Evolutionary conservation across 2,888 invertebrate genomes (phyloP).

Genomic region (Leptinotarsa haldemani): DNA sequence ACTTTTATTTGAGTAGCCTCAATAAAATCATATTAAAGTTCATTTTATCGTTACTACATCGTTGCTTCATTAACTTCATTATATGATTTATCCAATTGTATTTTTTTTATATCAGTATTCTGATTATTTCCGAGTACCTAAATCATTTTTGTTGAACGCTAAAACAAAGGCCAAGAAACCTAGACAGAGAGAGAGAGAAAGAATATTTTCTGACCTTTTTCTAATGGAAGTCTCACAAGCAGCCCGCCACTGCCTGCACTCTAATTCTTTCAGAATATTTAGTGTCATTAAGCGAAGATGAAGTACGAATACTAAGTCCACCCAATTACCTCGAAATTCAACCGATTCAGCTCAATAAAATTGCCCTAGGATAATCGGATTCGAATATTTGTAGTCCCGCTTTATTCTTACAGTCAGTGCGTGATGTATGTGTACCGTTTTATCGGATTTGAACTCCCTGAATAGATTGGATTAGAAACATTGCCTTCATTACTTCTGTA

Average conservation of each 20-base stretch:
- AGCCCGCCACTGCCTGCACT: not conserved
- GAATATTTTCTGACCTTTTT: no score
- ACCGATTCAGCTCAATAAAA: conserved; percentile 31
- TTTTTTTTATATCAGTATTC: no score
- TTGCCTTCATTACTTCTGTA: not conserved
- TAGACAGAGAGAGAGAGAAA: no score
- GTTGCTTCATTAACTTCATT: no score
- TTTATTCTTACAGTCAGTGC: conserved; percentile 6
- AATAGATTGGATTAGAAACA: not conserved
- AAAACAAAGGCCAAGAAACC: no score
- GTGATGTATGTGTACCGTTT: conserved; percentile 12
- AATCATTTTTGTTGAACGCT: no score
- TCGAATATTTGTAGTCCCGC: conserved; percentile 31
- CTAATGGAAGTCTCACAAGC: no score
- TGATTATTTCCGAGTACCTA: no score
- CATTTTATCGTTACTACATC: no score
- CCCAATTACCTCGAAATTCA: conserved; percentile 8
- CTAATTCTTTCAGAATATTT: conserved; percentile 18
- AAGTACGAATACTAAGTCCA: conserved; percentile 19
- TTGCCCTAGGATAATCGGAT: conserved; percentile 36
- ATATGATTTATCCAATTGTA: no score
- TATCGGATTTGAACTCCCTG: conserved; percentile 1
- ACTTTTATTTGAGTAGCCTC: no score
- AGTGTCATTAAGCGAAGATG: conserved; percentile 19
- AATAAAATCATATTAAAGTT: no score